Base-by-base conservation (phyloP, 2,888 invertebrate species). In the Ariolimax columbianus region DNA sequence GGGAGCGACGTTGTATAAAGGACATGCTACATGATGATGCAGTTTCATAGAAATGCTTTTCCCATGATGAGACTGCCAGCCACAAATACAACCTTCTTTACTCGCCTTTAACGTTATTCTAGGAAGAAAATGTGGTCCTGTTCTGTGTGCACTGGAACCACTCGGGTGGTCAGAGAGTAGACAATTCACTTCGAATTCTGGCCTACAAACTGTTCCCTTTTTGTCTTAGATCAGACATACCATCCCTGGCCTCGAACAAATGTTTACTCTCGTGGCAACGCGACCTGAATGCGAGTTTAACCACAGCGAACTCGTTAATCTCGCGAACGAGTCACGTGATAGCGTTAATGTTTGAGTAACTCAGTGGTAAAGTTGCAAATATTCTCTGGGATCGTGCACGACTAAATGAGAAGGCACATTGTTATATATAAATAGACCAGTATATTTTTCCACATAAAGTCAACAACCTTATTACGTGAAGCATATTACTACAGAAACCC, bases 261-360 rank as follows among this genome's bases (percentile, higher is more conserved):
- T 72, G 40, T 72, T 72, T 72, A 33, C 72, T 40, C 38, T 40
- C 40, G 40, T 72, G 72, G 72, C 72, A 72, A 72, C 72, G 72
- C 38, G 72, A 72, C 43, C 43, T 72, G 72, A 40, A 72, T 30
- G 23, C 40, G 4, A 19, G 23, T 72, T 40, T 40, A 72, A 72
- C 38, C 72, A 26, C 40, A 0, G 23, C 38, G 23, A 9, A 72
- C 72, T 40, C 38, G 40, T 72, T 72, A 72, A 72, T 40, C 26
- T 40, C 9, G 72, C 40, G 4, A 26, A 30, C 4, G 17, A 40
- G 72, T 40, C 72, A 40, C 72, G 40, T 40, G 72, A 26, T 72
- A 26, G 23, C 9, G 68, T 36, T 36, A 68, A 68, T n/a, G 30
- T 30, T 19, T 68, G 33, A 36, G 19, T 33, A 33, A 36, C 33